Evolutionary conservation across 2,797 vertebrate genomes (phyloP), one percentile per base, ranked within the genome.

Genomic region (Arrhamphus sclerolepis): DNA sequence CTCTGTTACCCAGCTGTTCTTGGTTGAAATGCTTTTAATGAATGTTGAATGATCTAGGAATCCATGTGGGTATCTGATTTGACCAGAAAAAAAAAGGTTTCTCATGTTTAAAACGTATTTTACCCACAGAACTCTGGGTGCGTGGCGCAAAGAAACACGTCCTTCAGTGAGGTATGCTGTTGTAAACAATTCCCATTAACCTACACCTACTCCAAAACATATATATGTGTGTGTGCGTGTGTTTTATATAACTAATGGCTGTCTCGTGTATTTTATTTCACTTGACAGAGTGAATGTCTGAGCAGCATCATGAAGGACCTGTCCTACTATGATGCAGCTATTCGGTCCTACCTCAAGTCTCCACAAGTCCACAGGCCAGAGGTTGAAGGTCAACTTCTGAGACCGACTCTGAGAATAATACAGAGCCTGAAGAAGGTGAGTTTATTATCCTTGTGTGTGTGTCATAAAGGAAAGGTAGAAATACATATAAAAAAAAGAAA

Each of bases 271-370:
- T 28, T 14, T 40, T 42, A 21, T 55, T 21, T 57, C 0, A 64
- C 60, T 43, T 43, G 34, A n/a, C 85, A 98, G 96, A 75, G 13
- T 3, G 87, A 89, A 54, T 98, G 97, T 81, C 74, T 94, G 66
- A 75, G 28, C 21, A 94, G 90, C 54, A 97, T 98, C 81, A 89
- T 78, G 2, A 80, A 83, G 43, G 95, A 98, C 59, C 62, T 99
- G 78, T 68, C 63, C 6, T 57, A 87, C 58, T 95, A 95, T 61
- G 47, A 49, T 0, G 51, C 66, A 1, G 81, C 86, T 4, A 50
- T 91, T 41, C 0, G 13, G 6, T 53, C 89, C 13, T 92, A 92
- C 77, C 28, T 77, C 7, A 0, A 19, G 0, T 7, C 21, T 6
- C 0, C 8, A 0, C 61, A n/a, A n/a, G n/a, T 75, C 58, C 66